Evolutionary conservation across 2,113 vertebrate genomes (phyloP), one percentile per base, ranked within the genome.

Genomic region (Paratilapia polleni): DNA sequence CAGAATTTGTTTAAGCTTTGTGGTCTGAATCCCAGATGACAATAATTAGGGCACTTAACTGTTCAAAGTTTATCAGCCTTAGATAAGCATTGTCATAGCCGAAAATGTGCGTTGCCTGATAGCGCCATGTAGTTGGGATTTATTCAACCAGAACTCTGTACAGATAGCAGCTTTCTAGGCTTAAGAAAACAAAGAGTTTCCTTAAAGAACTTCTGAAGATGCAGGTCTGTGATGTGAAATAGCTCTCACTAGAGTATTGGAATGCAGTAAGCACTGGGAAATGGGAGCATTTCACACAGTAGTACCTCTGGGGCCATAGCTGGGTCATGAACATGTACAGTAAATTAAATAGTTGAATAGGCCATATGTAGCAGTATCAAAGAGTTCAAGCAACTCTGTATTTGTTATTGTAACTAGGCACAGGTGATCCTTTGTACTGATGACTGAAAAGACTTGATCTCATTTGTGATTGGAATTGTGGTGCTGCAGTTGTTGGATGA

Each of bases 31-130:
- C 91, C 92, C 94, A 95, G 88, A 94, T 94, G 92, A 95, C 93
- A 87, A 85, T 91, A 93, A 96, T 96, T 96, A 93, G 86, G 52
- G 90, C 88, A 91, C 89, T 96, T 94, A 91, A 88, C 79, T 94
- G 83, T 90, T 91, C 90, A 83, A 89, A 90, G 93, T 95, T 94
- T 95, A 95, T 94, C 95, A 92, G 88, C 62, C 87, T 87, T 81
- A 95, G 95, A 96, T 96, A 95, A 94, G 92, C 85, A 74, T 84
- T 91, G 93, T 93, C 91, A 85, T 75, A 92, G 92, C 84, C 93
- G 82, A 94, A 73, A 94, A 94, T 87, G 81, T 83, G 87, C 63
- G 15, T 90, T 76, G 83, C 76, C 91, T 84, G 94, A 96, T 96
- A 94, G 92, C 22, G 34, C 87, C 85, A 89, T 92, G 93, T 87